Evolutionary conservation across 2,888 invertebrate species (phyloP).

Genomic region (Cephus nigrinus): DNA sequence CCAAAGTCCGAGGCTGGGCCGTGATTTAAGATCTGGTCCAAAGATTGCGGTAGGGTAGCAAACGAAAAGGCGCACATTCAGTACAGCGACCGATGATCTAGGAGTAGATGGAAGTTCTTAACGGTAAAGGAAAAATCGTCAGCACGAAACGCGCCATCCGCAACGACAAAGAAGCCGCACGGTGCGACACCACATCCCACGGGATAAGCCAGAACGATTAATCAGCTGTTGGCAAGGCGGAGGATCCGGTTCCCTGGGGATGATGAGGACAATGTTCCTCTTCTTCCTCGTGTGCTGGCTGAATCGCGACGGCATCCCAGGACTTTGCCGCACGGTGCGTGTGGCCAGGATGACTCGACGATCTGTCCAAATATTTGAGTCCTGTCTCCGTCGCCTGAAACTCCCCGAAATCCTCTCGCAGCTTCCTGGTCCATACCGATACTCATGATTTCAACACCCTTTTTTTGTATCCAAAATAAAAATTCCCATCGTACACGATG

Average conservation of each 20-base stretch:
- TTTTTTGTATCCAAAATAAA: not conserved
- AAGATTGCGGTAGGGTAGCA: not conserved
- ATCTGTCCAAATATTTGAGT: slow-evolving; percentile 61
- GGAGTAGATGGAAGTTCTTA: slow-evolving; percentile 23
- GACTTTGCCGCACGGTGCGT: slow-evolving; percentile 26
- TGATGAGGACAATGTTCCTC: slow-evolving; percentile 53
- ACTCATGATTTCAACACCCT: not conserved
- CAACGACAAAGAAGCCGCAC: slow-evolving; percentile 60
- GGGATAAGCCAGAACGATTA: slow-evolving; percentile 62
- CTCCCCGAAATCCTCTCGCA: not conserved
- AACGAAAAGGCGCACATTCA: not conserved
- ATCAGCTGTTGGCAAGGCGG: slow-evolving; percentile 66
- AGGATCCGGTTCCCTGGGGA: slow-evolving; percentile 49
- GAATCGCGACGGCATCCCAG: slow-evolving; percentile 12
- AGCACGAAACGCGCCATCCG: slow-evolving; percentile 51
- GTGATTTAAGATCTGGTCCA: not conserved
- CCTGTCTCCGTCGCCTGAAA: slow-evolving; percentile 18
- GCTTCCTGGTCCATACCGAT: not conserved
- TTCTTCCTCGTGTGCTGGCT: slow-evolving; percentile 36
- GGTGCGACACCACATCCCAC: slow-evolving; percentile 54
- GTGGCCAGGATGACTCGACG: slow-evolving; percentile 50
- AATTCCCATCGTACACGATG: not conserved
- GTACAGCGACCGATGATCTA: not conserved
- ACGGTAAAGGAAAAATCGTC: slow-evolving; percentile 54
- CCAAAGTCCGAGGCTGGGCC: not conserved